Evolutionary conservation across 2,113 vertebrate genomes (phyloP).

Genomic region (Chlorodrepanis virens): DNA sequence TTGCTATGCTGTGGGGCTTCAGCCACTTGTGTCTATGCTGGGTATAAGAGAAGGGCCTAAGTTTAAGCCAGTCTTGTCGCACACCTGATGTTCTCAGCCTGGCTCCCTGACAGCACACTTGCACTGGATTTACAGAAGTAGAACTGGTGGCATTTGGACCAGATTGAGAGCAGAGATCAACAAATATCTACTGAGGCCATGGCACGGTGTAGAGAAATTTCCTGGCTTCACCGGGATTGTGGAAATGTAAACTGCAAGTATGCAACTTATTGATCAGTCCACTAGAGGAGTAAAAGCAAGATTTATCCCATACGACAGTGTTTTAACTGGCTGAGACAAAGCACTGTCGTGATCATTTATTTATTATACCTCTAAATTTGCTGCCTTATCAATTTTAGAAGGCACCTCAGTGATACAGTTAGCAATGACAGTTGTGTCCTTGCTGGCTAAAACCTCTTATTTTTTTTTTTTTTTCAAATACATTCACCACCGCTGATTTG

Average conservation of each 20-base stretch:
- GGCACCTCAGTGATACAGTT: neutral
- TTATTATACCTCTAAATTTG: neutral
- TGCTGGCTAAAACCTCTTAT: neutral
- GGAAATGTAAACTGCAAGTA: neutral
- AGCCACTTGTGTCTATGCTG: neutral
- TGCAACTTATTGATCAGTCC: neutral
- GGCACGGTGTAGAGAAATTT: neutral
- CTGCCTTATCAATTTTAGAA: neutral
- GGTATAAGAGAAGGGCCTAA: neutral
- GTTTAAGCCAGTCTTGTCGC: neutral
- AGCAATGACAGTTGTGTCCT: neutral
- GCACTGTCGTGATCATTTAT: fast-evolving
- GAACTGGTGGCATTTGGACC: neutral
- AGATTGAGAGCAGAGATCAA: neutral
- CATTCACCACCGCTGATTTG: fast-evolving
- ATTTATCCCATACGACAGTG: neutral
- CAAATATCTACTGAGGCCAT: neutral
- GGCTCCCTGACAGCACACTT: neutral
- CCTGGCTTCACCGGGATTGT: neutral
- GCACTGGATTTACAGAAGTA: neutral
- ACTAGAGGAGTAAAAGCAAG: neutral
- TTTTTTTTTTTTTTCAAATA: neutral
- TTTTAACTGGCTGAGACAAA: neutral
- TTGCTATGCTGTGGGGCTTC: neutral
- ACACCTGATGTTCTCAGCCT: neutral